A percentile compares a stretch with the other conserved stretches of the same genome.
These are phyloP conservation scores for Ceramica pisi DNA, from an alignment of 2,888 invertebrate genomes.

Conservation along the genomic window DNA sequence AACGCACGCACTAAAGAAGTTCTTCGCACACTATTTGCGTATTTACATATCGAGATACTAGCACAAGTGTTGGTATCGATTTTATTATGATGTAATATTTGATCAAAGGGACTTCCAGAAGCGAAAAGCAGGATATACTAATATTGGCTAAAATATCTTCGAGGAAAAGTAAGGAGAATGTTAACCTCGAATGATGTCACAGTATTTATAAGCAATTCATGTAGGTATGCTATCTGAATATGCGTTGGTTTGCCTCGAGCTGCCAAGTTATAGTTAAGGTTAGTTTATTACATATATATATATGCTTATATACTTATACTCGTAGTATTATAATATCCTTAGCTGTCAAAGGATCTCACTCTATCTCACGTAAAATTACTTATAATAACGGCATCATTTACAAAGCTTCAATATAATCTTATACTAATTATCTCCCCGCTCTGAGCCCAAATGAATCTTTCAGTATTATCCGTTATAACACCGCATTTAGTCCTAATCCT, in stretches of 20 bases:
- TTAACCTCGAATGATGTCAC: constrained; percentile 21
- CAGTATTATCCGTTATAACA: background rate
- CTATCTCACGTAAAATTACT: constrained; percentile 33
- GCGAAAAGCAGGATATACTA: background rate
- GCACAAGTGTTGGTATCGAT: constrained; percentile 1
- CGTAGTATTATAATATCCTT: background rate
- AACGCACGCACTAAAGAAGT: constrained; percentile 1
- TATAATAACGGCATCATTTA: constrained; percentile 15
- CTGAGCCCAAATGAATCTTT: background rate
- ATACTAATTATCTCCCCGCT: background rate
- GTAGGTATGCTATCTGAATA: background rate
- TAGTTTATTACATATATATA: background rate
- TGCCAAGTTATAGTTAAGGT: background rate
- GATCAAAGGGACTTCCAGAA: background rate
- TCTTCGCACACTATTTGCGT: background rate
- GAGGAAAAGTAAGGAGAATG: constrained; percentile 25
- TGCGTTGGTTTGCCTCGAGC: background rate
- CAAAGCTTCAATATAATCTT: constrained; percentile 12
- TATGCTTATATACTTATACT: too few species aligned
- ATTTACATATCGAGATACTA: constrained; percentile 8
- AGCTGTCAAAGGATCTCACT: constrained; percentile 48
- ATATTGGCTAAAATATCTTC: background rate
- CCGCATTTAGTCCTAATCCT: background rate
- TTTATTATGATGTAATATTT: constrained; percentile 16
- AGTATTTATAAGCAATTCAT: background rate